A percentile compares a stretch with the other conserved stretches of the same genome.
phyloP scores from a whole-genome alignment of 2,888 invertebrate genomes.

The Chirona hameri region DNA sequence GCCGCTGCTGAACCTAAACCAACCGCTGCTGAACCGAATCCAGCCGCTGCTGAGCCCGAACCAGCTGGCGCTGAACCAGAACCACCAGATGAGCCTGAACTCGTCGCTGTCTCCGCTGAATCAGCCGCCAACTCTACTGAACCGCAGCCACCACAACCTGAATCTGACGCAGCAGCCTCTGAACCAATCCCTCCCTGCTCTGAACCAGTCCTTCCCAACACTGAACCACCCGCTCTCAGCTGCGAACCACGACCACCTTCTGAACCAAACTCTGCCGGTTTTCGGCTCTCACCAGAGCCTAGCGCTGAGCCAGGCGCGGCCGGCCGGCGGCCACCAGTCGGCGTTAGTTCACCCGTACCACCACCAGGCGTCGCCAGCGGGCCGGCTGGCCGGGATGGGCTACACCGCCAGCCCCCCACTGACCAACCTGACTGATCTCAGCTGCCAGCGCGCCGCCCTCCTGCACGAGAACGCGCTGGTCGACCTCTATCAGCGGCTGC shows the following conservation, averaged over 20 bases:
- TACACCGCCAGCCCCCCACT: constrained; percentile 27
- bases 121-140: background rate
- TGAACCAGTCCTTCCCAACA: background rate
- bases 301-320: background rate
- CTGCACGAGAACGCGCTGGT: constrained; percentile 26
- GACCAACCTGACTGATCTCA: constrained; percentile 23
- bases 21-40: background rate
- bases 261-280: background rate
- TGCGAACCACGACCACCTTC: background rate
- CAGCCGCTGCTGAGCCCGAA: background rate
- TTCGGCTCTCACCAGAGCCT: background rate
- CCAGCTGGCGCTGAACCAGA: no score
- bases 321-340: background rate
- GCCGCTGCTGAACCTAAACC: no score
- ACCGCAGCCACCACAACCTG: background rate
- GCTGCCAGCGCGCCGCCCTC: constrained; percentile 24
- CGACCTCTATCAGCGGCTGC: constrained; percentile 28
- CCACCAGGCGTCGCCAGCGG: background rate
- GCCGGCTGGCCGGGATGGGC: constrained; percentile 9
- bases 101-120: background rate
- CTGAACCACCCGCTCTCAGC: background rate
- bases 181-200: background rate
- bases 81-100: no score
- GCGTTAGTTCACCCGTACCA: constrained; percentile 7
- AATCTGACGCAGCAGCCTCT: background rate